These are phyloP conservation scores for Xenopus tropicalis DNA, from an alignment of 2,113 vertebrate species.

Conservation along the genomic window UCB_Xtro_10.0 CM004446.2:52892501-52893000, in stretches of 20 bases:
- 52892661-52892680: conserved; percentile 81
- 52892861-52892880: conserved; percentile 59
- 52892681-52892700: conserved; percentile 77
- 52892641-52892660: conserved; percentile 81
- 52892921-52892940: conserved; percentile 88
- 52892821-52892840: conserved; percentile 64
- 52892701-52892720: conserved; percentile 81
- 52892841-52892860: conserved; percentile 62
- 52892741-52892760: conserved; percentile 69
- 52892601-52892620: conserved; percentile 75
- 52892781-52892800: conserved; percentile 80
- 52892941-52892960: conserved; percentile 96
- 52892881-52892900: conserved; percentile 70
- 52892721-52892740: conserved; percentile 69
- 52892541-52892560: conserved; percentile 65
- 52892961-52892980: conserved; percentile 91
- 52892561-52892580: conserved; percentile 63
- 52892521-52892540: conserved; percentile 65
- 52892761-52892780: conserved; percentile 72
- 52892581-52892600: conserved; percentile 66
- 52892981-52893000: conserved; percentile 95
- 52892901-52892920: conserved; percentile 72
- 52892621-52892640: conserved; percentile 65
- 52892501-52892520: conserved; percentile 81
- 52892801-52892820: conserved; percentile 69